A percentile compares a stretch with the other conserved stretches of the same genome.
Conservation (phyloP, 2,113 vertebrate species). For the Nipponia nippon region DNA sequence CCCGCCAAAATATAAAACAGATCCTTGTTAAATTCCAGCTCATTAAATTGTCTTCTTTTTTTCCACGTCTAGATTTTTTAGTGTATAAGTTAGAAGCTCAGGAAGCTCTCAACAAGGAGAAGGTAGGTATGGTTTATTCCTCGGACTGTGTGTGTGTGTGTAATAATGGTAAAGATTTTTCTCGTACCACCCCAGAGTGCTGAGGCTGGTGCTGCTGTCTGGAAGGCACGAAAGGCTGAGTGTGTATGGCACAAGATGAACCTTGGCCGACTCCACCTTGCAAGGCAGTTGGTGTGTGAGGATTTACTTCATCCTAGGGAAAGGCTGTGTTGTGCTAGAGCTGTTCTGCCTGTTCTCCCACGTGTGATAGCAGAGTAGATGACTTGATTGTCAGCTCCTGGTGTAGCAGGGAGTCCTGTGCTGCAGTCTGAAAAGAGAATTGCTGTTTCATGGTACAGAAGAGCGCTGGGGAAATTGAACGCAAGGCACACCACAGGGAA, state of each 20-base stretch:
- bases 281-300: neutral
- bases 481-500: neutral
- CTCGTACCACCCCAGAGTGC: accelerated
- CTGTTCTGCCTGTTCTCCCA: neutral
- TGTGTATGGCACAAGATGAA: neutral
- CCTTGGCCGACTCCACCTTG: neutral
- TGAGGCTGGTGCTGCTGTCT: neutral
- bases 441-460: neutral
- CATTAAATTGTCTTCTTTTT: neutral
- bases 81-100: slow-evolving; percentile 77
- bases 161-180: too few relatives aligned
- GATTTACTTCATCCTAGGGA: neutral
- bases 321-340: neutral
- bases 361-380: neutral
- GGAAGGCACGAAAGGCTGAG: neutral
- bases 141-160: neutral
- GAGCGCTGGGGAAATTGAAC: neutral
- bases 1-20: neutral
- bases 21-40: neutral
- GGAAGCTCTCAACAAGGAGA: slow-evolving; percentile 75
- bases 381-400: neutral
- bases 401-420: neutral
- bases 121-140: slow-evolving; percentile 46
- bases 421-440: neutral
- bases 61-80: slow-evolving; percentile 62